Evolutionary conservation across 2,888 invertebrate species (phyloP), one percentile per base, ranked within the genome.

Genomic region (Disparrhopalites patrizii): DNA sequence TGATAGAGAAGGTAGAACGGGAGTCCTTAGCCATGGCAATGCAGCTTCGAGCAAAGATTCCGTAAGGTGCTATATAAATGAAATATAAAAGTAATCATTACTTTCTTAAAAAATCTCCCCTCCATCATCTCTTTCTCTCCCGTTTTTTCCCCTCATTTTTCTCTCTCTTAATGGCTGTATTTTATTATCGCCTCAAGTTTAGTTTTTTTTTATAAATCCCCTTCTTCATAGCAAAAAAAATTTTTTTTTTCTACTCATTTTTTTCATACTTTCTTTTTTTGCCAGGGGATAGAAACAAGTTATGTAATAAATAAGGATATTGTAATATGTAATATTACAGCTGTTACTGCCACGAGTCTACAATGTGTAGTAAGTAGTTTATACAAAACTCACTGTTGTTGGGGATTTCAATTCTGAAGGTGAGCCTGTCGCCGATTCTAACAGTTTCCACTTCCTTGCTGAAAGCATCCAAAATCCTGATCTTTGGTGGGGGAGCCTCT

Each of bases 21-120:
- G 93, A 92, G 80, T 95, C 94, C 81, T 94, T 95, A 65, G 94
- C 94, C 94, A 95, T 94, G 68, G 94, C 94, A 66, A 94, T 92
- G 81, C 94, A 95, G 79, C 93, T 94, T 79, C 94, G 87, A 50
- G 94, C 94, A 79, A 94, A 94, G 77, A 94, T 94, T 76, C 94
- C 94, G 78, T 94, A 94, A 4, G 94, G 94, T 80, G 94, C 94
- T 94, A 81, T 15, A 79, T 81, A 68, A 65, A n/a, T n/a, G n/a
- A n/a, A n/a, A n/a, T n/a, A n/a, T n/a, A 66, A 67, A 55, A 66
- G 10, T 67, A 65, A 63, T 47, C 31, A 52, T 20, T 28, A 28
- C 10, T 51, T 51, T 3, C 30, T 28, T 54, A 23, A 8, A 5
- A 31, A n/a, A n/a, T 3, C 51, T 8, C 25, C 25, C 20, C 43